Percentiles rank a stretch among this genome's conserved stretches.
Conservation (phyloP, 2,797 vertebrate genomes). For the Protonibea diacanthus region DNA sequence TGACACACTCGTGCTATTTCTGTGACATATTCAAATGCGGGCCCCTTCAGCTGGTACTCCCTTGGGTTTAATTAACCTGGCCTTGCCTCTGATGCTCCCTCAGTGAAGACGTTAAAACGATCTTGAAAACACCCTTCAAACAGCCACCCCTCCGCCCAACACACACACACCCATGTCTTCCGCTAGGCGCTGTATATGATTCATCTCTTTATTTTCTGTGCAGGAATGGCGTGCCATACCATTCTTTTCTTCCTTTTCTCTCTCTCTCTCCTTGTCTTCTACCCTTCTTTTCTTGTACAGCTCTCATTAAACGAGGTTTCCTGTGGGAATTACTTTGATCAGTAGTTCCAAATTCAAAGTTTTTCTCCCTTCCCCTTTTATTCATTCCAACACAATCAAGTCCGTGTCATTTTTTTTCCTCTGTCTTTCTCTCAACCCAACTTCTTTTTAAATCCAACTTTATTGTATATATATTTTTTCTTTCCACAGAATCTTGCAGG, state of each 20-base stretch:
- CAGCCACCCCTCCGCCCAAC: constrained; percentile 19
- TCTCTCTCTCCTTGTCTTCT: constrained; percentile 63
- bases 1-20: constrained; percentile 76
- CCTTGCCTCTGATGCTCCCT: constrained; percentile 80
- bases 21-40: constrained; percentile 86
- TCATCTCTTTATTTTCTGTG: constrained; percentile 61
- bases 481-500: constrained; percentile 49
- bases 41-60: constrained; percentile 71
- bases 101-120: constrained; percentile 83
- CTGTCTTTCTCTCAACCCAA: constrained; percentile 33
- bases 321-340: constrained; percentile 83
- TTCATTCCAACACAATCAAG: constrained; percentile 72
- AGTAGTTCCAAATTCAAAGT: constrained; percentile 81
- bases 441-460: constrained; percentile 61
- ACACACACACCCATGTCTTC: constrained; percentile 41
- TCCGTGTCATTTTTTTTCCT: constrained; percentile 65
- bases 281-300: constrained; percentile 65
- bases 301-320: constrained; percentile 83
- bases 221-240: constrained; percentile 57
- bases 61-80: constrained; percentile 88
- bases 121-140: constrained; percentile 78
- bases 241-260: constrained; percentile 61
- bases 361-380: constrained; percentile 67
- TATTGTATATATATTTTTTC: constrained; percentile 25
- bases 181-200: constrained; percentile 51